Evolutionary conservation across 1,140 invertebrate genomes (phyloP).

Genomic region (Lethocerus indicus): DNA sequence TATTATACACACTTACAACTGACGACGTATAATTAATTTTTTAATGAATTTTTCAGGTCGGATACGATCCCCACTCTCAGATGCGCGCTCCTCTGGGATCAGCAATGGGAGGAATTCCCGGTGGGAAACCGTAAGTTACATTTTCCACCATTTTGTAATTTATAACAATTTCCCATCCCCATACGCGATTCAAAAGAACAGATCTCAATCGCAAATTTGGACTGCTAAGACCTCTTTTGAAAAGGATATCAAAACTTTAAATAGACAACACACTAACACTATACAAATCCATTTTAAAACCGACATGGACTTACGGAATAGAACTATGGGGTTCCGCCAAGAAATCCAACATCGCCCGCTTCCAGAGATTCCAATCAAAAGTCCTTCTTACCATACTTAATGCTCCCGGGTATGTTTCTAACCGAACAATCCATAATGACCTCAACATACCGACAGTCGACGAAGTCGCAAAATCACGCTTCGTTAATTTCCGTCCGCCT

Average conservation of each 20-base stretch:
- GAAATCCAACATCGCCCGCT: too few relatives aligned
- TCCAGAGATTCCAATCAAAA: too few relatives aligned
- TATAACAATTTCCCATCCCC: too few relatives aligned
- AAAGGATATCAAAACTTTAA: background rate
- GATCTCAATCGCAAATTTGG: too few relatives aligned
- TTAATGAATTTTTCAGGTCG: slow-evolving; percentile 27
- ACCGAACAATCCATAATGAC: too few relatives aligned
- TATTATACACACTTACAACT: background rate
- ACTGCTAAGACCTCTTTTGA: too few relatives aligned
- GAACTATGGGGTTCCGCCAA: background rate
- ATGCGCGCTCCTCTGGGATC: slow-evolving; percentile 49
- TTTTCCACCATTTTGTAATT: background rate
- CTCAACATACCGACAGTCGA: too few relatives aligned
- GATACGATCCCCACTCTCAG: slow-evolving; percentile 64
- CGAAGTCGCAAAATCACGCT: too few relatives aligned
- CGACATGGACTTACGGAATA: background rate
- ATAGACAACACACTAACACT: background rate
- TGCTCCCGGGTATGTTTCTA: too few relatives aligned
- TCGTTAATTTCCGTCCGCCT: too few relatives aligned
- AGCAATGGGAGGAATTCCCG: slow-evolving; percentile 47
- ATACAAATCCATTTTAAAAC: background rate
- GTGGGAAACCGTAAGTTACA: slow-evolving; percentile 77
- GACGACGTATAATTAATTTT: background rate
- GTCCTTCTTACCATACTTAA: too few relatives aligned
- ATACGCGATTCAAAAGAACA: too few relatives aligned